Base-by-base conservation (phyloP, 2,888 invertebrate genomes). In the Drosophila aldrichi region DNA sequence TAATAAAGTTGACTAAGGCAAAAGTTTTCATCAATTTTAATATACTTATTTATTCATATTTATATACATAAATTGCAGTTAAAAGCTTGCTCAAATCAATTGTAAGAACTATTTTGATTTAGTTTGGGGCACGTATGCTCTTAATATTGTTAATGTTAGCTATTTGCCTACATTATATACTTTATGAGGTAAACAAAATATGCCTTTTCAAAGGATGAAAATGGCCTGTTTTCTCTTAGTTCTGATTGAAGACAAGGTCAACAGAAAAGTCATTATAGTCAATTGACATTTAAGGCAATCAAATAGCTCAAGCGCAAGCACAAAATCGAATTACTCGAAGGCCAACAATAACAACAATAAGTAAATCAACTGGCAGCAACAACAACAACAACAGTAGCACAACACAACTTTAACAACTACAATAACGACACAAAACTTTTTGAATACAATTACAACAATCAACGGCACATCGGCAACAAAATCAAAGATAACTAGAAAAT, bases 391-490 rank as follows among this genome's bases (percentile, higher is more conserved):
- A 52, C 25, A 67, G 48, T 34, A 52, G 64, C 63, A 62, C 63
- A 62, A 48, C 36, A 18, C 29, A 66, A 65, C 12, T 58, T 22
- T 14, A 71, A 38, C 62, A 71, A 52, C 61, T 54, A 55, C 59
- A 67, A 61, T 74, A 79, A 63, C 80, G 71, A 64, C 64, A 63
- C 52, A 84, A 54, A 54, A 82, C 67, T 83, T 84, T 74, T 70
- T 78, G 77, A 78, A 81, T 63, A 85, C 79, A 82, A 83, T 78
- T 73, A 81, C 76, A 74, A 67, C 76, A 70, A 48, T 73, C 66
- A 68, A 79, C 64, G 72, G 54, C 54, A 70, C 71, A 76, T 63
- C 62, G 79, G 51, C 62, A 79, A 34, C 34, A 65, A 70, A 40
- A 58, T 64, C 56, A 56, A 48, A 25, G 49, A 32, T 46, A 34